A percentile compares a stretch with the other conserved stretches of the same genome.
Evolutionary conservation across 1,140 invertebrate species (phyloP).

Genomic region (Aphidius ervi): DNA sequence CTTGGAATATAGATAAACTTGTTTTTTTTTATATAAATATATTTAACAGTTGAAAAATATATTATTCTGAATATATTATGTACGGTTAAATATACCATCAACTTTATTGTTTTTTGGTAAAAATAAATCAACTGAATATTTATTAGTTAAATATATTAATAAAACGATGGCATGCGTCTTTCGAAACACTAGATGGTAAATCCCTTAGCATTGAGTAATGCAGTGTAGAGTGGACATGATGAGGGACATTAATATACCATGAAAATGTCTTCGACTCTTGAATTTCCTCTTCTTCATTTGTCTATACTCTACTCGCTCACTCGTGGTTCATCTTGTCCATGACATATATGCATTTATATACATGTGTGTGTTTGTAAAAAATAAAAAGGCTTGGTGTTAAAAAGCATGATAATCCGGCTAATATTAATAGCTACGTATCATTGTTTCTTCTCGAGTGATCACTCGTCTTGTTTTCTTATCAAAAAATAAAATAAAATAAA

Average conservation of each 20-base stretch:
- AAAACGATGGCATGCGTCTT: too few relatives aligned
- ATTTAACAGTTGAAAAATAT: too few relatives aligned
- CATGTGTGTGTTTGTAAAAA: background rate
- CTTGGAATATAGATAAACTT: too few relatives aligned
- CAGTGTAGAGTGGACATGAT: constrained; percentile 45
- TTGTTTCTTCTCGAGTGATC: background rate
- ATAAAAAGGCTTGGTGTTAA: background rate
- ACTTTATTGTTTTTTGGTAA: too few relatives aligned
- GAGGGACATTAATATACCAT: constrained; percentile 47
- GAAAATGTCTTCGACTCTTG: constrained; percentile 40
- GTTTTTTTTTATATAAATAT: too few relatives aligned
- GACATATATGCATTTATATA: background rate
- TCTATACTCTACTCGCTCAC: background rate
- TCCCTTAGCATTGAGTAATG: constrained; percentile 46
- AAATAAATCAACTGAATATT: too few relatives aligned
- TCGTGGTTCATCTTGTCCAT: background rate
- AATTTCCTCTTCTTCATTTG: too few relatives aligned
- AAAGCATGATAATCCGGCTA: background rate
- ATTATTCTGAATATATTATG: too few relatives aligned
- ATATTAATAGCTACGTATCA: constrained; percentile 7
- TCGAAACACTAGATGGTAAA: constrained; percentile 40
- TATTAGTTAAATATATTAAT: too few relatives aligned
- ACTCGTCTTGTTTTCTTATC: too few relatives aligned
- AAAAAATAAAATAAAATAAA: too few relatives aligned
- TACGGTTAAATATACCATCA: too few relatives aligned